phyloP scores from a whole-genome alignment of 2,888 invertebrate genomes.

The Stenodema calcarata region DNA sequence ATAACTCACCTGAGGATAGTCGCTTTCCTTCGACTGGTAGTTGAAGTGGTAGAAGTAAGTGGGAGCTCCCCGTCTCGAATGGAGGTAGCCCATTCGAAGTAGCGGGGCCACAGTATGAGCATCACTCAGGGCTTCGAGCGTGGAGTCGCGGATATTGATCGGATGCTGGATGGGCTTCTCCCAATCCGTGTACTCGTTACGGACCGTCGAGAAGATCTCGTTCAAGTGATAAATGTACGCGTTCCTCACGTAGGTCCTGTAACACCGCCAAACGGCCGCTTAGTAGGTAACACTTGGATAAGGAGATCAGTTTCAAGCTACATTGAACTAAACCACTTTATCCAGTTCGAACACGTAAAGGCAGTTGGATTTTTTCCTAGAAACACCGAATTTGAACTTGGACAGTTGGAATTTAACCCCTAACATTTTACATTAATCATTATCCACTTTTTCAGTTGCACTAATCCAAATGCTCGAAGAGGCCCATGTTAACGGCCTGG shows the following conservation, averaged over 20 bases:
- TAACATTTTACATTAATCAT: no score
- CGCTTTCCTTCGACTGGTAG: slow-evolving; percentile 82
- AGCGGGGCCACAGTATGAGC: slow-evolving; percentile 89
- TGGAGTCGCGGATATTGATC: slow-evolving; percentile 82
- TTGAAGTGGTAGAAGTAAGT: slow-evolving; percentile 89
- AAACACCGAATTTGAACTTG: no score
- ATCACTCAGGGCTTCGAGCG: slow-evolving; percentile 87
- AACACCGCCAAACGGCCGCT: slow-evolving; percentile 22
- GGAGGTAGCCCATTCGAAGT: slow-evolving; percentile 79
- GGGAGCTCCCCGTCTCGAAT: slow-evolving; percentile 78
- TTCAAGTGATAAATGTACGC: slow-evolving; percentile 93
- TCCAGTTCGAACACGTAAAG: no score
- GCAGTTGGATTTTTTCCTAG: no score
- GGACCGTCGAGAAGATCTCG: slow-evolving; percentile 90
- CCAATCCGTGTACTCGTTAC: slow-evolving; percentile 97
- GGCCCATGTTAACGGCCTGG: no score
- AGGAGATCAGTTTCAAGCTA: no score
- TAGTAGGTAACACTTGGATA: background rate
- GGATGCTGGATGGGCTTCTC: slow-evolving; percentile 86
- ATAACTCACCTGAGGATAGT: slow-evolving; percentile 73
- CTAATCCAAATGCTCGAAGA: no score
- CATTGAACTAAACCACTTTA: no score
- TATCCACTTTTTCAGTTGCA: no score
- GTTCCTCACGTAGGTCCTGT: slow-evolving; percentile 88
- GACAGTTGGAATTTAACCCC: no score